Evolutionary conservation across 2,113 vertebrate genomes (phyloP), one percentile per base, ranked within the genome.

Genomic region (Phaethornis superciliosus): DNA sequence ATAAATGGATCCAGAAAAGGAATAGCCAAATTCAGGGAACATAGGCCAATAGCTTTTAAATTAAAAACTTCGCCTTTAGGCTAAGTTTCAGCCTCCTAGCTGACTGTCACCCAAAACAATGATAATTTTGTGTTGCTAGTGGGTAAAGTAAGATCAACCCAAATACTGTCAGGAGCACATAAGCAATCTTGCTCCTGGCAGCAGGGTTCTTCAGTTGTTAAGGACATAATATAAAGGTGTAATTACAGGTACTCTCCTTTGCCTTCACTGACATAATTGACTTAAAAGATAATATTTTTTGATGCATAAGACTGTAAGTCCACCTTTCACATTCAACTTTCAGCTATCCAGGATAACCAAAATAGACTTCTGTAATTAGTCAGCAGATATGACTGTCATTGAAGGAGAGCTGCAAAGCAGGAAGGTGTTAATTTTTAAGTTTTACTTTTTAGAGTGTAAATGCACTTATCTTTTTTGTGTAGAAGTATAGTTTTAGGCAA

Each of bases 91-190:
- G 51, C 37, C 52, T 90, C 68, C 14, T 55, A 74, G 24, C 62
- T 86, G 51, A 32, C 22, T 74, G 22, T 32, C 49, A 42, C 52
- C 55, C 72, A 74, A 58, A 85, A 13, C 82, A 27, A 12, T 30
- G 27, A 54, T 11, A 33, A 1, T 46, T 76, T 71, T 0, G 0
- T 55, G 46, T 17, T 75, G 10, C 51, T 63, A 78, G 55, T 4
- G 13, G 12, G 26, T 81, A 70, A 87, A 89, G 15, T 35, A 22
- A 71, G 33, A 81, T 26, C 26, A 93, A 40, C n/a, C 27, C 27
- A 30, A 49, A 5, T 63, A 8, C 33, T 9, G 1, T 52, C 64
- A 67, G 51, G 67, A 69, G 52, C 70, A 58, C 5, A 2, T 18
- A 4, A 2, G n/a, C 51, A 58, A 49, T 51, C 12, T 42, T 49